Base-by-base conservation (phyloP, 2,888 invertebrate genomes). In the Sturmia bella region DNA sequence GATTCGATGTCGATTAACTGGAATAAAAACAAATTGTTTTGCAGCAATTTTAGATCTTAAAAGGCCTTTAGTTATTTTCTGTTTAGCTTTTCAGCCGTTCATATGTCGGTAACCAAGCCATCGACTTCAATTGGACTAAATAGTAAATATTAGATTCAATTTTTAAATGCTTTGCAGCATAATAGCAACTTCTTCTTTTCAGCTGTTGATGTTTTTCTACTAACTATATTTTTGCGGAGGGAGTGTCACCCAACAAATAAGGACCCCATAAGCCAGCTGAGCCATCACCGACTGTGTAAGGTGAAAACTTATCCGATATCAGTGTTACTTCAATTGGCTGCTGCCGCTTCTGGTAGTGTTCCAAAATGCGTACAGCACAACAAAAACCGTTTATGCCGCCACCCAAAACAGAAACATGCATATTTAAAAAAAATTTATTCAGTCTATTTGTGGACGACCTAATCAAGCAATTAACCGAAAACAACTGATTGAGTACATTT, bases 201-300 rank as follows among this genome's bases (percentile, higher is more conserved):
- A n/a, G 77, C 95, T 95, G 5, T n/a, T n/a, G n/a, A n/a, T n/a
- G n/a, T 9, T 11, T 59, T 13, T 12, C 13, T 5, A 85, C 87
- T 91, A 88, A 94, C 94, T 89, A 84, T 17, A 95, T 90, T 80
- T 93, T 91, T 0, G 91, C 84, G 1, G 87, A 85, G 0, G 94
- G 90, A 0, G 94, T 95, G 15, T 91, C 90, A 0, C 93, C 93
- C 52, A 93, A 91, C 9, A 94, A 88, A 87, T 93, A 95, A 0
- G 96, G 96, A 11, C 92, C 92, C 95, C 96, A 96, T 6, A 96
- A 89, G 0, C 96, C 96, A 0, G 95, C 96, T 1, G 95, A 94
- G 0, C 95, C 94, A 88, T 96, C 96, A 0, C 95, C 94, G 0
- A 96, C 96, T 0, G 96, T 96, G 74, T 94, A 89, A 0, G 96